These are phyloP conservation scores for Ctenoplectra terminalis DNA, from an alignment of 1,140 invertebrate genomes.

Conservation along the genomic window DNA sequence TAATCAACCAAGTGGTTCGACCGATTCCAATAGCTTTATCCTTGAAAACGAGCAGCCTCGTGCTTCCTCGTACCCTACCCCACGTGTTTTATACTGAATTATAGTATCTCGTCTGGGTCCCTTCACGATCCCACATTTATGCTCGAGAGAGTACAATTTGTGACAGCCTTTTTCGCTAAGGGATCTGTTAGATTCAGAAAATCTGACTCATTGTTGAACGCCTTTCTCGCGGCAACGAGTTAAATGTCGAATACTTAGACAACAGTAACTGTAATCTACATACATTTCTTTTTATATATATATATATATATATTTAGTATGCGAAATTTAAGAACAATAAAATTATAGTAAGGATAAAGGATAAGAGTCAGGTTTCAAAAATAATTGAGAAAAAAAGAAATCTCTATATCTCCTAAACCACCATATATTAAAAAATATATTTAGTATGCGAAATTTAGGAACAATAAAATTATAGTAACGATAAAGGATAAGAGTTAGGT, in stretches of 20 bases:
- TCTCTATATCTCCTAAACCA: no score
- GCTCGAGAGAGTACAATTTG: conserved; percentile 63
- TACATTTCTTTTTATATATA: not conserved
- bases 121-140: conserved; percentile 55
- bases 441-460: no score
- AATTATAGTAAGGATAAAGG: no score
- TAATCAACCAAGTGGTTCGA: conserved; percentile 77
- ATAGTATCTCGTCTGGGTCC: conserved; percentile 33
- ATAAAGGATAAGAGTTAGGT: no score
- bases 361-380: no score
- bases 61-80: conserved; percentile 36
- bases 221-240: conserved; percentile 38
- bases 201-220: conserved; percentile 50
- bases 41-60: conserved; percentile 62
- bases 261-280: conserved; percentile 4
- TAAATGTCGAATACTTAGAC: conserved; percentile 24
- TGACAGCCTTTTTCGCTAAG: conserved; percentile 40
- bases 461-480: no score
- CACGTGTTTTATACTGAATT: conserved; percentile 46
- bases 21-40: conserved; percentile 75
- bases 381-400: no score
- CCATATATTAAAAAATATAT: no score
- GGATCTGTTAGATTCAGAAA: conserved; percentile 58
- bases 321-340: no score
- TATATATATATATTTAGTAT: no score